phyloP scores from a whole-genome alignment of 2,797 vertebrate genomes.

The Gila robusta region DNA sequence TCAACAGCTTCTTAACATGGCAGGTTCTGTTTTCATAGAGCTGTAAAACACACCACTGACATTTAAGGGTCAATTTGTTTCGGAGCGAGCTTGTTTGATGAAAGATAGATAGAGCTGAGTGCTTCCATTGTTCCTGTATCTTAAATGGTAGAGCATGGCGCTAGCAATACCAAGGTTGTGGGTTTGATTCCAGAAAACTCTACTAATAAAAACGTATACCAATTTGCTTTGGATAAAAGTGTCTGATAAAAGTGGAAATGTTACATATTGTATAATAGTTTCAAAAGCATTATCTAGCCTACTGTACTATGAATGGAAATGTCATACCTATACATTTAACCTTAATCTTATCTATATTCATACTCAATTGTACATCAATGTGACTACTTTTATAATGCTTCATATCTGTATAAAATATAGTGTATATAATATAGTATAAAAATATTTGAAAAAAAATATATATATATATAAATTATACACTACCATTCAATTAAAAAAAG shows the following conservation, averaged over 20 bases:
- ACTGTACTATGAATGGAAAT: neutral
- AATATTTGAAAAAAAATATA: neutral
- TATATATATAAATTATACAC: neutral
- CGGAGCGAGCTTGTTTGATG: slow-evolving; percentile 35
- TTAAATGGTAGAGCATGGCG: neutral
- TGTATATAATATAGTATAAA: neutral
- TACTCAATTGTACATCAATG: neutral
- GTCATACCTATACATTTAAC: neutral
- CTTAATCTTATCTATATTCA: neutral
- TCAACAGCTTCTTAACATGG: slow-evolving; percentile 41
- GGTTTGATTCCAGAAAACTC: neutral
- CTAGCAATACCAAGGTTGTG: neutral
- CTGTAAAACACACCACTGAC: slow-evolving; percentile 55
- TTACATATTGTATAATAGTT: neutral
- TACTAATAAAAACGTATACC: neutral
- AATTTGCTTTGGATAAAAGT: neutral
- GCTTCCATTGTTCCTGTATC: slow-evolving; percentile 17
- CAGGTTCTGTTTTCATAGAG: slow-evolving; percentile 45
- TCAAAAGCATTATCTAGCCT: neutral
- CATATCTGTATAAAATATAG: neutral
- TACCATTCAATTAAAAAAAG: neutral
- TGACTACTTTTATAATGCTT: neutral
- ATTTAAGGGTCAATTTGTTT: slow-evolving; percentile 50
- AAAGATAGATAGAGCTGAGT: slow-evolving; percentile 34
- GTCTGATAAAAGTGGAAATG: neutral